Base-by-base conservation (phyloP, 2,888 invertebrate species). In the Drosophila affinis region DNA sequence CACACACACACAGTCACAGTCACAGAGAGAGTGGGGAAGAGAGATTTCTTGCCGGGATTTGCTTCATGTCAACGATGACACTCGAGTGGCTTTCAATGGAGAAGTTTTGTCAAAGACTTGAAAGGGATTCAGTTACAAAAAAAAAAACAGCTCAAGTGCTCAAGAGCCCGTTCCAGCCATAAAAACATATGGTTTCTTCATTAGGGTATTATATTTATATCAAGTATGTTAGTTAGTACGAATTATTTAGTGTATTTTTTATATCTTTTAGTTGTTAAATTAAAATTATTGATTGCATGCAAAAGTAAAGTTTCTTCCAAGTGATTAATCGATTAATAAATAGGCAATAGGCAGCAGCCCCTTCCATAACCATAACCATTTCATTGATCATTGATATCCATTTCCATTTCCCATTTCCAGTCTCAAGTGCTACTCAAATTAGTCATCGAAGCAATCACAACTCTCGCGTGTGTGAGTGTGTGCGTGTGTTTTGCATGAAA, bases 401-500 rank as follows among this genome's bases (percentile, higher is more conserved):
- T 39, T 6, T 6, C 39, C 39, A 3, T n/a, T 32, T 39, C 27
- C 70, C 57, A 52, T 47, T 47, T 53, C 62, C 77, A 59, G 48
- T 54, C 34, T 47, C 72, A 58, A 59, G 10, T 46, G 72, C 72
- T 63, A 63, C 47, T 55, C 67, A 65, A 61, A 72, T 75, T 75
- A 68, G 75, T 59, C 39, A n/a, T 39, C 55, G 54, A 29, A 61
- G 64, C 73, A 47, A 47, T 56, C 58, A 60, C 62, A 69, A 60
- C 54, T 53, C 57, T 74, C 46, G 53, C 51, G 76, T 76, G 85
- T 87, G 89, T 54, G 76, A 76, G 81, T 87, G 89, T 76, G 81
- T 87, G 85, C 84, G 87, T 87, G 84, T 81, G 88, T 86, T 77
- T 75, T 68, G 59, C 62, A 67, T 72, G 69, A 60, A 53, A 46